These are phyloP conservation scores for Cephalopachus bancanus DNA, from an alignment of 2,797 vertebrate species.

Conservation along the genomic window DNA sequence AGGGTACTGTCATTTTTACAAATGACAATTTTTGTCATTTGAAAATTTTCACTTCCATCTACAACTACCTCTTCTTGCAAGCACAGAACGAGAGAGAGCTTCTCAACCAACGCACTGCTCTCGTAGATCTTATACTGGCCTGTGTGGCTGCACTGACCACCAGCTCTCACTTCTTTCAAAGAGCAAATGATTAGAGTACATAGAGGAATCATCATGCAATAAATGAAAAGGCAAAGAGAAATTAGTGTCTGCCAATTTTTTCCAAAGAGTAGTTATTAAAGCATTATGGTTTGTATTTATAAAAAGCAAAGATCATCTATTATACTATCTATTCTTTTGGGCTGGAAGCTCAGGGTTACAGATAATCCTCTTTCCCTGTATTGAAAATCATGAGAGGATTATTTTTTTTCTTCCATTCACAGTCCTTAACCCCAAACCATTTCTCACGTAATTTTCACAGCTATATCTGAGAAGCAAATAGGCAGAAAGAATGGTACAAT, in stretches of 20 bases:
- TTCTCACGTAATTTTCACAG: constrained; percentile 75
- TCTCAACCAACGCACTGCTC: neutral
- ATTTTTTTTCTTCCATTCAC: constrained; percentile 61
- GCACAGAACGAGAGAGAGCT: neutral
- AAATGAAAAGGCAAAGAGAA: constrained; percentile 35
- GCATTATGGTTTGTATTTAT: constrained; percentile 60
- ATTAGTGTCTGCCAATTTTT: constrained; percentile 41
- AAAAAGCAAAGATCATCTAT: constrained; percentile 67
- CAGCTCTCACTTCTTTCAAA: constrained; percentile 46
- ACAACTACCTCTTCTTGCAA: constrained; percentile 5
- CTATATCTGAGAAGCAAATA: constrained; percentile 38
- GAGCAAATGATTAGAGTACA: constrained; percentile 50
- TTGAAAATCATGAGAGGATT: constrained; percentile 70
- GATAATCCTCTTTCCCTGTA: constrained; percentile 58
- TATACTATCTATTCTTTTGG: neutral
- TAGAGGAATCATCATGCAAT: neutral
- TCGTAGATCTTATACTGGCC: neutral
- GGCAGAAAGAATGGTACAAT: neutral
- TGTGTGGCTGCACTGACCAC: neutral
- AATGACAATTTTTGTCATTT: constrained; percentile 52
- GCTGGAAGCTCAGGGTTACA: neutral
- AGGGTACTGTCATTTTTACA: neutral
- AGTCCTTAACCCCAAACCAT: constrained; percentile 46
- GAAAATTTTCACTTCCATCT: constrained; percentile 41
- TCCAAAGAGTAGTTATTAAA: constrained; percentile 70